phyloP scores from a whole-genome alignment of 2,888 invertebrate genomes.

The Blera fallax region DNA sequence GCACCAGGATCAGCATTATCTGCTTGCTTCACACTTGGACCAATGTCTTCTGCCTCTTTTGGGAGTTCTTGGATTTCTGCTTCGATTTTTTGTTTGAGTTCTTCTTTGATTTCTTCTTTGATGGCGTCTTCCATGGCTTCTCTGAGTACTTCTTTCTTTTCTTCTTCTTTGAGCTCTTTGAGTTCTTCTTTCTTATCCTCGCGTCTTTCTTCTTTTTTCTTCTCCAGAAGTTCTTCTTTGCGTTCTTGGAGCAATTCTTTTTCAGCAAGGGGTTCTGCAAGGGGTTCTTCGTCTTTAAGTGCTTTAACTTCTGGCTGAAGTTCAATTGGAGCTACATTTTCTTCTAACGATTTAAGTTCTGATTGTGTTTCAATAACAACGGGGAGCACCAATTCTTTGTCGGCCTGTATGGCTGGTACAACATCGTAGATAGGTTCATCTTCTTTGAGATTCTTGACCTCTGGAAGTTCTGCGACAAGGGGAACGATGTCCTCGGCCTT shows the following conservation, averaged over 20 bases:
- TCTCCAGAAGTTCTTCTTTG: constrained; percentile 7
- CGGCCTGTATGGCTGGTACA: constrained; percentile 7
- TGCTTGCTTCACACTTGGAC: constrained; percentile 58
- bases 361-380: constrained; percentile 5
- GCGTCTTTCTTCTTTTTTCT: constrained; percentile 29
- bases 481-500: constrained; percentile 34
- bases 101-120: constrained; percentile 45
- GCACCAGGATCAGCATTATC: constrained; percentile 47
- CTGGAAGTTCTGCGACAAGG: constrained; percentile 15
- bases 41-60: constrained; percentile 6
- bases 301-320: constrained; percentile 16
- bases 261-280: background rate
- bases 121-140: constrained; percentile 29
- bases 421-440: constrained; percentile 19
- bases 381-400: constrained; percentile 14
- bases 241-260: constrained; percentile 3
- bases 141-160: constrained; percentile 41
- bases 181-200: constrained; percentile 30
- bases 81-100: constrained; percentile 28
- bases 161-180: constrained; percentile 32
- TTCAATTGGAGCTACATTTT: constrained; percentile 10
- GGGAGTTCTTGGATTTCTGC: background rate
- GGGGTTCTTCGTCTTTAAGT: constrained; percentile 17
- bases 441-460: constrained; percentile 10
- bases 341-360: constrained; percentile 32